Evolutionary conservation across 2,113 vertebrate species (phyloP).

Genomic region (Phocoena phocoena): DNA sequence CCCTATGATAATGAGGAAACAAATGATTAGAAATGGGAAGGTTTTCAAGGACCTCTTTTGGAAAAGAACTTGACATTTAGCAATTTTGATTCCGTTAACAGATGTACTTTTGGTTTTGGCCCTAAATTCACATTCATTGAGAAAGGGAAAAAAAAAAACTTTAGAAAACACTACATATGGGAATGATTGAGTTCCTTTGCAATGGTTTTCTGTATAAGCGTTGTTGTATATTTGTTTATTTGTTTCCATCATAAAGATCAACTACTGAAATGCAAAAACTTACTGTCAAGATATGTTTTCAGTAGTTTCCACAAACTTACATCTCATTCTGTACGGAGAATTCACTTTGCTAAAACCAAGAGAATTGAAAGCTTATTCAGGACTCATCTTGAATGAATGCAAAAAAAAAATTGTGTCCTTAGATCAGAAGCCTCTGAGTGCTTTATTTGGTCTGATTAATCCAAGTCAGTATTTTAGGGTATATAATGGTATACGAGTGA

Average conservation of each 20-base stretch:
- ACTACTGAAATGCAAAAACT: not conserved
- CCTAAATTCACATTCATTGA: constrained; percentile 26
- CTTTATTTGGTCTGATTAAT: not conserved
- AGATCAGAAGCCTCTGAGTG: not conserved
- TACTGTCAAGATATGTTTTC: not conserved
- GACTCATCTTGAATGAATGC: not conserved
- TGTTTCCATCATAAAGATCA: constrained; percentile 4
- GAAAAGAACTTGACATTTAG: constrained; percentile 11
- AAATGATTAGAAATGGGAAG: constrained; percentile 7
- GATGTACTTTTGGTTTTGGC: constrained; percentile 2
- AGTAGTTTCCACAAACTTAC: not conserved
- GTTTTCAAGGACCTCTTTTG: constrained; percentile 20
- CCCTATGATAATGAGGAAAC: constrained; percentile 1
- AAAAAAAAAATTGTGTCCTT: not conserved
- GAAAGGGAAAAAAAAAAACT: not conserved
- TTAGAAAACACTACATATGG: not conserved
- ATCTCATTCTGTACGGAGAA: not conserved
- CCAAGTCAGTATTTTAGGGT: not conserved
- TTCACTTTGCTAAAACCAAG: constrained; percentile 31
- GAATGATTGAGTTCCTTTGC: not conserved
- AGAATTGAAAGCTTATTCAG: constrained; percentile 42
- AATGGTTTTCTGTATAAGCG: not conserved
- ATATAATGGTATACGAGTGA: not conserved
- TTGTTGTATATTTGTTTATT: not conserved
- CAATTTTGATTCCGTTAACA: constrained; percentile 13